Evolutionary conservation across 2,113 vertebrate genomes (phyloP), one percentile per base, ranked within the genome.

Genomic region (Phasianus colchicus): DNA sequence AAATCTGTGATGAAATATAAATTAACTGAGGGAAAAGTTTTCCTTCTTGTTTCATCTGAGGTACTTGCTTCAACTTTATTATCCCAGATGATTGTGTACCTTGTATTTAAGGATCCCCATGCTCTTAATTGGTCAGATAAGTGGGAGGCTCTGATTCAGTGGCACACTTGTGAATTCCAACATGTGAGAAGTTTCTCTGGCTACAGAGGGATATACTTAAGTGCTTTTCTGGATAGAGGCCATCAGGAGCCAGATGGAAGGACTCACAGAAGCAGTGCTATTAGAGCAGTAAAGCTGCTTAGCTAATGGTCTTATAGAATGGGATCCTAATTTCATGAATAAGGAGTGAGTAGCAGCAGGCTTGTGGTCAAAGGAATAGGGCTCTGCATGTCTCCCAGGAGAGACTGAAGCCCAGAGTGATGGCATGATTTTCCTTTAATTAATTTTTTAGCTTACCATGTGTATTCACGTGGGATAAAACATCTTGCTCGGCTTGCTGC

Each of bases 151-250:
- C 55, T 74, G 40, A 40, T 73, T 73, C 9, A 2, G 27, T 16
- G 58, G 32, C 9, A 9, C 17, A 9, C 13, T 92, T 48, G 21
- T 76, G 48, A 89, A 73, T 76, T 34, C 20, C 54, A 57, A 3
- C 19, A 22, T 24, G 11, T 34, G 63, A 57, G 29, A 52, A 9
- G 1, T 64, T 91, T 64, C 55, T 3, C 1, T 70, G 50, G 17
- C 64, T 77, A 30, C 50, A 91, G 67, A 70, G 34, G 32, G 40
- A 34, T 40, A 10, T 42, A 36, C 27, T 58, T 80, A 76, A 91
- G 63, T 73, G 67, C 16, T 87, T 92, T 87, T 63, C 92, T 88
- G 82, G 78, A 94, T 34, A 73, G 42, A 63, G 32, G 43, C 82
- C 82, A 80, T 85, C 64, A 43, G 50, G 38, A 83, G 42, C 50